Conservation (phyloP, 37 sponge, comb jelly and placozoan genomes). For the Bolinopsis microptera region DNA sequence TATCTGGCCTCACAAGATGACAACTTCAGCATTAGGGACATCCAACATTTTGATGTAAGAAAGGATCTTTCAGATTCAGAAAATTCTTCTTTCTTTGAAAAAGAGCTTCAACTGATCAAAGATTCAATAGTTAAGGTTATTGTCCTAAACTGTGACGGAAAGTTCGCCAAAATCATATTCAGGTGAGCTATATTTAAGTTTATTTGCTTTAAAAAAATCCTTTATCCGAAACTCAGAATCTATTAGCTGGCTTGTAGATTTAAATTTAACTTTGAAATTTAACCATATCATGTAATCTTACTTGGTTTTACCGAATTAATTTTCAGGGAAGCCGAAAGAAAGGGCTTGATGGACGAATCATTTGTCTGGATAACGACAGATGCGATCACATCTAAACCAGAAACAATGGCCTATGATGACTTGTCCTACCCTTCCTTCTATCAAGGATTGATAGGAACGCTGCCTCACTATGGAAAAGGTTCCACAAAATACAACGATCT, state of each 20-base stretch:
- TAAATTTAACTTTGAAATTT: too few species aligned
- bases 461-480: not conserved
- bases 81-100: not conserved
- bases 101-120: not conserved
- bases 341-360: not conserved
- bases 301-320: too few species aligned
- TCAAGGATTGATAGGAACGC: not conserved
- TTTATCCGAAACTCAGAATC: too few species aligned
- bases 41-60: not conserved
- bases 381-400: not conserved
- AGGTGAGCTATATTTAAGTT: too few species aligned
- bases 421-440: not conserved
- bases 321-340: not conserved
- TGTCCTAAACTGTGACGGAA: not conserved
- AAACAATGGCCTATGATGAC: not conserved
- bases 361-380: conserved; percentile 13
- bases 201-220: too few species aligned
- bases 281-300: too few species aligned
- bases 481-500: not conserved
- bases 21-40: not conserved
- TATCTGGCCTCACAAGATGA: not conserved
- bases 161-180: not conserved
- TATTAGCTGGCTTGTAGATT: too few species aligned
- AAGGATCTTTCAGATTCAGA: not conserved
- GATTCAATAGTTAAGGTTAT: not conserved